These are phyloP conservation scores for human (Homo sapiens) DNA, from an alignment of 2,113 vertebrate genomes.

Conservation along the genomic window GRCh38 chr12:42447001-42447500, in stretches of 20 bases:
- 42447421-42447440: background rate
- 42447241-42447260: background rate
- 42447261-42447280: background rate
- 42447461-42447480: background rate
- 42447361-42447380: background rate
- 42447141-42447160: no score
- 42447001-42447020: no score
- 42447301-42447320: background rate
- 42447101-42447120: no score
- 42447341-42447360: background rate
- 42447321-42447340: background rate
- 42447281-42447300: background rate
- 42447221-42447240: background rate
- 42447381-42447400: background rate
- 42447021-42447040: no score
- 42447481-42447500: background rate
- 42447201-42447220: background rate
- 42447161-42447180: slow-evolving; percentile 18
- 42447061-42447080: no score
- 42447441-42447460: background rate
- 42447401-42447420: background rate
- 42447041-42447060: no score
- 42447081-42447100: no score
- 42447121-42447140: no score
- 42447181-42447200: background rate